Percentiles rank a stretch among this genome's conserved stretches.
Conservation (phyloP, 2,888 invertebrate genomes). For the Philaethria dido region DNA sequence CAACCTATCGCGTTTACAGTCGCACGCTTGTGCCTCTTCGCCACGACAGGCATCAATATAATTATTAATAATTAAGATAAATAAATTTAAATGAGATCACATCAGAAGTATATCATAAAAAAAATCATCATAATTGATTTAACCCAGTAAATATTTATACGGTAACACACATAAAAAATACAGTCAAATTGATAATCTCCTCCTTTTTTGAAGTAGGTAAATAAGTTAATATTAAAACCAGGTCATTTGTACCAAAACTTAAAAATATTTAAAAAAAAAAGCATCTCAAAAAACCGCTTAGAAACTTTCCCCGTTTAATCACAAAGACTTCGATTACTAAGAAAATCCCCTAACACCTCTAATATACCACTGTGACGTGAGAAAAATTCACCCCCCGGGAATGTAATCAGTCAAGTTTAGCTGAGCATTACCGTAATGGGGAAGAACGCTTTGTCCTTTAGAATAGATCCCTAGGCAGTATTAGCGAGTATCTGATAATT, state of each 20-base stretch:
- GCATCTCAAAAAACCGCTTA: not conserved
- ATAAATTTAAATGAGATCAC: too few species aligned
- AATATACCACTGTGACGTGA: constrained; percentile 62
- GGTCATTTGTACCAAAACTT: not conserved
- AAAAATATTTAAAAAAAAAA: not conserved
- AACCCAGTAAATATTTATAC: too few species aligned
- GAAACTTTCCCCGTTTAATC: constrained; percentile 44
- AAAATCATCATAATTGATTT: too few species aligned
- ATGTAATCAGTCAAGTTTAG: constrained; percentile 78
- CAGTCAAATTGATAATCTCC: too few species aligned
- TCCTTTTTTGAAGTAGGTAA: too few species aligned
- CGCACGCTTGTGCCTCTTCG: too few species aligned
- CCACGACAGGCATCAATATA: too few species aligned
- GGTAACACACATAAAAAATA: too few species aligned
- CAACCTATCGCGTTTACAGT: too few species aligned
- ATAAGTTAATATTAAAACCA: not conserved
- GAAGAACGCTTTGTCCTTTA: constrained; percentile 60
- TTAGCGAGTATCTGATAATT: constrained; percentile 38
- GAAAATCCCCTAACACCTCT: constrained; percentile 64
- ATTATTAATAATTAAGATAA: too few species aligned
- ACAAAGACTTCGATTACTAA: constrained; percentile 65
- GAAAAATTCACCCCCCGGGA: constrained; percentile 69
- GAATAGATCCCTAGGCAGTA: constrained; percentile 38
- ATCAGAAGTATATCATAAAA: too few species aligned
- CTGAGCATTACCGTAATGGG: constrained; percentile 73